Evolutionary conservation across 2,113 vertebrate genomes (phyloP).

Genomic region (Myodes glareolus): DNA sequence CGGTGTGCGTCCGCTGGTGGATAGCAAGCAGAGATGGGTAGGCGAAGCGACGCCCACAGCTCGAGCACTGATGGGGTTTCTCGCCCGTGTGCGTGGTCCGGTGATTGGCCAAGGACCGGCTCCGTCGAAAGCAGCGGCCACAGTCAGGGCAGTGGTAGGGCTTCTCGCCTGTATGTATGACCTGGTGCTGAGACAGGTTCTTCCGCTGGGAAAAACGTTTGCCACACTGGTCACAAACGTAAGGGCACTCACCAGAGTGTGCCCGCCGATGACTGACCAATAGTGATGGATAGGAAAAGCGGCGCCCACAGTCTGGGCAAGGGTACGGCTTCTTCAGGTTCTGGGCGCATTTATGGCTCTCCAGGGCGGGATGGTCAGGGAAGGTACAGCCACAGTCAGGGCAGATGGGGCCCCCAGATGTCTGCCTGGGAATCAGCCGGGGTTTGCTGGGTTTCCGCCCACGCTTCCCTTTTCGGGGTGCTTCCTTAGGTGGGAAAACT

Average conservation of each 20-base stretch:
- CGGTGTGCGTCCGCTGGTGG: slow-evolving; percentile 79
- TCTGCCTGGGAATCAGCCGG: slow-evolving; percentile 75
- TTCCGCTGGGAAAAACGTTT: slow-evolving; percentile 81
- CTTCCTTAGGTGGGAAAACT: slow-evolving; percentile 65
- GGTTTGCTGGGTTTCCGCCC: slow-evolving; percentile 75
- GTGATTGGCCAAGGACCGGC: slow-evolving; percentile 76
- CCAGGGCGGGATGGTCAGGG: slow-evolving; percentile 62
- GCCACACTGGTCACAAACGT: slow-evolving; percentile 79
- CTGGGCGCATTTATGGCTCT: slow-evolving; percentile 79
- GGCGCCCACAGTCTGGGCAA: slow-evolving; percentile 74
- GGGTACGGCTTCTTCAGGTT: slow-evolving; percentile 70
- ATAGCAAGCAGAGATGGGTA: slow-evolving; percentile 76
- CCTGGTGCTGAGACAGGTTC: slow-evolving; percentile 75
- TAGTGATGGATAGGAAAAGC: slow-evolving; percentile 68
- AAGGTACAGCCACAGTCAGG: slow-evolving; percentile 80
- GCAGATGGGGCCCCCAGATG: slow-evolving; percentile 75
- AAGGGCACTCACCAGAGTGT: slow-evolving; percentile 80
- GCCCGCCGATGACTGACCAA: slow-evolving; percentile 73
- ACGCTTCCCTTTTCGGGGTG: slow-evolving; percentile 74
- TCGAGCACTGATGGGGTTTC: slow-evolving; percentile 76
- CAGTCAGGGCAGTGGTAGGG: slow-evolving; percentile 77
- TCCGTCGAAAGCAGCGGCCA: slow-evolving; percentile 67
- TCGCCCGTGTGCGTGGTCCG: slow-evolving; percentile 72
- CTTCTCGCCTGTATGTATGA: slow-evolving; percentile 72
- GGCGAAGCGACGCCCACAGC: slow-evolving; percentile 78